Conservation (phyloP, 2,888 invertebrate species). For the Morinoia aosen region DNA sequence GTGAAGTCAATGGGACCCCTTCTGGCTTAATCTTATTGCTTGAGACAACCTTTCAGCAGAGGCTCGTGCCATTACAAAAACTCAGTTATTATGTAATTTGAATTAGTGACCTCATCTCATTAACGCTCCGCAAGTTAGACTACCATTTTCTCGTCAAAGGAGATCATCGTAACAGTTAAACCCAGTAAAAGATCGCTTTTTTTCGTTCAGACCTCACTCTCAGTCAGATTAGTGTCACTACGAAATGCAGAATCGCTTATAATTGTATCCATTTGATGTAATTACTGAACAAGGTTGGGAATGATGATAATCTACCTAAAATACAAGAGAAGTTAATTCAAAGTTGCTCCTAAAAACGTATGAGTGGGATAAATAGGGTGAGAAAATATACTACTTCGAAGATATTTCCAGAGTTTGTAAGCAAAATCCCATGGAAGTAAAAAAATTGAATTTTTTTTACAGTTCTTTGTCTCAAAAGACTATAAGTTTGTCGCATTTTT, state of each 20-base stretch:
- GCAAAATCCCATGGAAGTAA: neutral
- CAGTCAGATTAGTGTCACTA: neutral
- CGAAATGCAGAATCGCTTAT: neutral
- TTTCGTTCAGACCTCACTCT: neutral
- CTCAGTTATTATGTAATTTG: neutral
- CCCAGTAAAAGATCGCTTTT: neutral
- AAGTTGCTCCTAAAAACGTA: neutral
- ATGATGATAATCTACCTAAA: neutral
- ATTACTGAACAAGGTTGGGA: neutral
- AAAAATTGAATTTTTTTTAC: neutral
- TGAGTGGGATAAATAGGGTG: neutral
- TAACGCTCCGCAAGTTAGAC: neutral
- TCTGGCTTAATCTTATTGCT: constrained; percentile 26
- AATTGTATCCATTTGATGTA: neutral
- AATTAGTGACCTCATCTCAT: neutral
- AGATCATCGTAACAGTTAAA: neutral
- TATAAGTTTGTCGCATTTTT: neutral
- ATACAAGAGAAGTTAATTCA: neutral
- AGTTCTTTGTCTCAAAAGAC: neutral
- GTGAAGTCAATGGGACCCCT: neutral
- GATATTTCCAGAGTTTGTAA: neutral
- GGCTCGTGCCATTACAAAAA: constrained; percentile 13
- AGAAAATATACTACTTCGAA: neutral
- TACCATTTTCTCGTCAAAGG: neutral
- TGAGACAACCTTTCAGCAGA: neutral